Conservation (phyloP, 2,888 invertebrate genomes). For the Plagodis dolabraria region DNA sequence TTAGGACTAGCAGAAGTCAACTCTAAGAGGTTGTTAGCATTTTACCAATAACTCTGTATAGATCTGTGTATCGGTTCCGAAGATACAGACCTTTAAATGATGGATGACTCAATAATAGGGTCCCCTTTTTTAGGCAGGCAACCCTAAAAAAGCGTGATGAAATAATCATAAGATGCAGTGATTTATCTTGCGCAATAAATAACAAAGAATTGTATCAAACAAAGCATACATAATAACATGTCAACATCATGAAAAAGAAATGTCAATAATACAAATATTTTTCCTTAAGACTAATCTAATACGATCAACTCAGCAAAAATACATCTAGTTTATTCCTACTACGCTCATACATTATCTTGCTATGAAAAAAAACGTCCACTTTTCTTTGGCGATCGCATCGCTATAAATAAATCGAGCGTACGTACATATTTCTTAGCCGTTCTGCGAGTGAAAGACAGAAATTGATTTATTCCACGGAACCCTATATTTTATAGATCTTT, state of each 20-base stretch:
- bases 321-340: conserved; percentile 15
- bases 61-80: no score
- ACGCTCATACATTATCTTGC: conserved; percentile 23
- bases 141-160: no score
- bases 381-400: conserved; percentile 48
- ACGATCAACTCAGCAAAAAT: not conserved
- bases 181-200: no score
- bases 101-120: no score
- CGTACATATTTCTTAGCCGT: conserved; percentile 62
- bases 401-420: conserved; percentile 59
- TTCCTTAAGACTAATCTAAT: not conserved
- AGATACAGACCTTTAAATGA: no score
- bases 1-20: no score
- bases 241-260: not conserved
- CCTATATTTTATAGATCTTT: conserved; percentile 43
- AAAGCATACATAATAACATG: not conserved
- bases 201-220: no score
- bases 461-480: conserved; percentile 64
- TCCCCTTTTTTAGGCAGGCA: no score
- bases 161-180: no score
- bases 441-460: conserved; percentile 63
- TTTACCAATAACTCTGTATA: no score
- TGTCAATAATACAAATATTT: not conserved
- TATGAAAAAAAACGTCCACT: conserved; percentile 38
- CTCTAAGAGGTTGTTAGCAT: no score